Conservation (phyloP, 1,140 invertebrate genomes). For the Metopolophium dirhodum region DNA sequence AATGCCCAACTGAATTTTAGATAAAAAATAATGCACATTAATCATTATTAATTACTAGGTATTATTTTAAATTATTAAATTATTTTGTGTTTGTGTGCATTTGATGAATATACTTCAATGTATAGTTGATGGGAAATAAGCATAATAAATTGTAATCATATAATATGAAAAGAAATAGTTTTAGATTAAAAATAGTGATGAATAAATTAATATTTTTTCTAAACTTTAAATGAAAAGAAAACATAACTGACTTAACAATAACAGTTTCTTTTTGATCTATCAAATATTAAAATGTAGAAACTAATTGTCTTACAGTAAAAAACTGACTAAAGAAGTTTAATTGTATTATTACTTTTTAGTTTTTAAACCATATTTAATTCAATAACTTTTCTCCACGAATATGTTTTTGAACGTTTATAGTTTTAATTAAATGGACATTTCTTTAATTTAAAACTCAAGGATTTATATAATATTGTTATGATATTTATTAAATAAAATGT, state of each 20-base stretch:
- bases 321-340: neutral
- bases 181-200: neutral
- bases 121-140: neutral
- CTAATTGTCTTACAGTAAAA: neutral
- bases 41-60: neutral
- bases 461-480: neutral
- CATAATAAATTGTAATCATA: neutral
- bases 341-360: neutral
- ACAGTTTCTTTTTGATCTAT: neutral
- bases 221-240: neutral
- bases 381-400: neutral
- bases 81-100: neutral
- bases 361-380: neutral
- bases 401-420: neutral
- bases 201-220: neutral
- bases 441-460: neutral
- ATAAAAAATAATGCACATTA: neutral
- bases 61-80: neutral
- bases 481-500: neutral
- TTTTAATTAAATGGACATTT: neutral
- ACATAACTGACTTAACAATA: neutral
- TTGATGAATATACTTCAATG: neutral
- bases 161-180: neutral
- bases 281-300: neutral
- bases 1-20: neutral